Evolutionary conservation across 2,113 vertebrate genomes (phyloP).

Genomic region (Myotis davidii): DNA sequence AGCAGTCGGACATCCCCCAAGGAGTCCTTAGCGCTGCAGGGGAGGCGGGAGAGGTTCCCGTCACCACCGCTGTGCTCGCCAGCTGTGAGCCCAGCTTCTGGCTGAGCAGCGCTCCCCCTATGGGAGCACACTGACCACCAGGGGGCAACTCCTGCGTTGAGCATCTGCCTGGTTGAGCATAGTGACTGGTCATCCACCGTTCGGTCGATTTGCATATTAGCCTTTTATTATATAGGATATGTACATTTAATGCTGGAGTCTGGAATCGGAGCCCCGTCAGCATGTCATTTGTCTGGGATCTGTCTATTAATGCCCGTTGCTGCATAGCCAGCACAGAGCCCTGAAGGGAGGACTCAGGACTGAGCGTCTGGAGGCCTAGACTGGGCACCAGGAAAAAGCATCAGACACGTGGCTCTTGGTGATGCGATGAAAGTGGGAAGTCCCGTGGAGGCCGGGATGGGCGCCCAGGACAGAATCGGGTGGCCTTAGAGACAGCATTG

Average conservation of each 20-base stretch:
- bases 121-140: no score
- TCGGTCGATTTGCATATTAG: no score
- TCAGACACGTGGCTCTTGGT: background rate
- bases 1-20: no score
- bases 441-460: background rate
- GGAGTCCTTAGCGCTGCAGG: no score
- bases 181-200: no score
- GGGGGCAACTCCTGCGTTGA: no score
- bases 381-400: background rate
- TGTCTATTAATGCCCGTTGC: background rate
- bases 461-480: background rate
- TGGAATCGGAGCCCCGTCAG: background rate
- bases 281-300: background rate
- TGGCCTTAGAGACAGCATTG: background rate
- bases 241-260: background rate
- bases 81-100: no score
- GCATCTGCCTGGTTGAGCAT: no score
- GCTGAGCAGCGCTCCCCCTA: no score
- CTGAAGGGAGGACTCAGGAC: background rate
- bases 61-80: no score
- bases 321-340: background rate
- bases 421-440: background rate
- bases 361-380: background rate
- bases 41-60: no score
- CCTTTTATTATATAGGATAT: no score